Base-by-base conservation (phyloP, 2,113 vertebrate genomes). In the Nematolebias whitei region DNA sequence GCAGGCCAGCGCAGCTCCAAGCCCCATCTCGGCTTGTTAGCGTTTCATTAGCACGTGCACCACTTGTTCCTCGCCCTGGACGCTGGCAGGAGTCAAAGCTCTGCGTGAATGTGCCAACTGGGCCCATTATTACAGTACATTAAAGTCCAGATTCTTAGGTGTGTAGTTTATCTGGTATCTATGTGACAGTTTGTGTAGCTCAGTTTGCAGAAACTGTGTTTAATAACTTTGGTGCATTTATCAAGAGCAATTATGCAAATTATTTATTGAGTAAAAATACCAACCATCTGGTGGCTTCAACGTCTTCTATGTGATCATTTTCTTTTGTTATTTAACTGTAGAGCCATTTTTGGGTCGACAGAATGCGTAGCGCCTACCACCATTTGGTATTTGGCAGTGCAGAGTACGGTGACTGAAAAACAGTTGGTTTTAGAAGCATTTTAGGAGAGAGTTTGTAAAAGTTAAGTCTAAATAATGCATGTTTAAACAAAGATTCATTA, bases 1-100 rank as follows among this genome's bases (percentile, higher is more conserved):
- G 74, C 71, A 57, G 74, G 63, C 71, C 73, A 64, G 68, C 54
- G 29, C 1, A 55, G 71, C 81, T 76, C 73, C 69, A 15, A 45
- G 64, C 58, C 83, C 78, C 59, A 43, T 82, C 74, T 15, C 68
- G 55, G 78, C 63, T 71, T 63, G 79, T 87, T 85, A 84, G 66
- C 80, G 44, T 85, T 79, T 86, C 71, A 71, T 79, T 82, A 84
- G 79, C 83, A 76, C 84, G 72, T 81, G 72, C 54, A 66, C 43
- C 5, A 7, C 18, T 63, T 43, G 59, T 49, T 50, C 47, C 79
- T 71, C 61, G 26, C 67, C 48, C 79, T 26, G 1, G 64, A 48
- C 68, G 49, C 80, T 68, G 72, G 74, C 80, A 76, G 68, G 49
- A 83, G 73, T 73, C 77, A 45, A 63, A 65, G 68, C 69, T 81